A percentile compares a stretch with the other conserved stretches of the same genome.
Conservation (phyloP, 2,797 vertebrate species). For the Acestrorhynchus altus region DNA sequence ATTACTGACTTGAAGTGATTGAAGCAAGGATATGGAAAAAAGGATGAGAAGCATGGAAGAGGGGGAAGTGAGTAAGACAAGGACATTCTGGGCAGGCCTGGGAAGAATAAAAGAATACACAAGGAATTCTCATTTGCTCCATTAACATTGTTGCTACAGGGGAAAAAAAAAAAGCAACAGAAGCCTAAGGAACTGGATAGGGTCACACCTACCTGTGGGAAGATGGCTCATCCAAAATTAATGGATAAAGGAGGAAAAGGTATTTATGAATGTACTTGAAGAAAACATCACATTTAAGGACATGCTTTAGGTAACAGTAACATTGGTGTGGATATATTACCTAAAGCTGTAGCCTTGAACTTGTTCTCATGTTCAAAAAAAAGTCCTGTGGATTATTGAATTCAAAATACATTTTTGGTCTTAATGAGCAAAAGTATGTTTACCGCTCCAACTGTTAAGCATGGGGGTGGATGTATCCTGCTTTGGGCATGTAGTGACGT, state of each 20-base stretch:
- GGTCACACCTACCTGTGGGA: slow-evolving; percentile 26
- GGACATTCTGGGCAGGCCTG: slow-evolving; percentile 37
- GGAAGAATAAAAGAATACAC: slow-evolving; percentile 28
- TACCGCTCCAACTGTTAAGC: too few species aligned
- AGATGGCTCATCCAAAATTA: background rate
- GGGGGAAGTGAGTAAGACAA: slow-evolving; percentile 38
- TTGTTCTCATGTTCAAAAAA: too few species aligned
- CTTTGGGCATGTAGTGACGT: too few species aligned
- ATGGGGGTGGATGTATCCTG: too few species aligned
- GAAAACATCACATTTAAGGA: background rate
- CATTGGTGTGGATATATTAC: background rate
- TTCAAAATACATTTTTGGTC: too few species aligned
- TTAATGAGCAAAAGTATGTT: too few species aligned
- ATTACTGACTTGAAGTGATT: slow-evolving; percentile 4
- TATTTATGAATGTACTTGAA: background rate
- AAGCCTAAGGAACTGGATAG: slow-evolving; percentile 17
- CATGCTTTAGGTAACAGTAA: background rate
- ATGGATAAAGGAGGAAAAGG: background rate
- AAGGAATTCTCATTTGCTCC: slow-evolving; percentile 33
- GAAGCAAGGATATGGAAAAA: slow-evolving; percentile 31
- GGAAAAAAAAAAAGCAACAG: slow-evolving; percentile 51
- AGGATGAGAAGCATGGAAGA: slow-evolving; percentile 24
- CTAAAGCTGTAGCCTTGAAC: background rate
- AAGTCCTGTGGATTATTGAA: too few species aligned
- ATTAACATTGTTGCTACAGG: slow-evolving; percentile 11